Evolutionary conservation across 2,797 vertebrate genomes (phyloP).

Genomic region (Protosalanx chinensis): DNA sequence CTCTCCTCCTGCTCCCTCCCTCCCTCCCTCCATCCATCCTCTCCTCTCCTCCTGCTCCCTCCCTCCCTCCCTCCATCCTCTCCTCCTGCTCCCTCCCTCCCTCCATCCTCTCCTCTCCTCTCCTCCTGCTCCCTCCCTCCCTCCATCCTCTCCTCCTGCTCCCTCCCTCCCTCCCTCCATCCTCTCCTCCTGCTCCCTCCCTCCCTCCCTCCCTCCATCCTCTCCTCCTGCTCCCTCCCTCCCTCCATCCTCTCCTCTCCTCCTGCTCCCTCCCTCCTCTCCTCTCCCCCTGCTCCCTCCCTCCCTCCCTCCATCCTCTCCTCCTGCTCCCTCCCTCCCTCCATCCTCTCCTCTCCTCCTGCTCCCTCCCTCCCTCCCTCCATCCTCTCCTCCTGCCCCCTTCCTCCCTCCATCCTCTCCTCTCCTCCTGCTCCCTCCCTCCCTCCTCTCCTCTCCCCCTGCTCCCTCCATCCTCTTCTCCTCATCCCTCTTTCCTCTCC

Average conservation of each 20-base stretch:
- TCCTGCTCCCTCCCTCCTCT: neutral
- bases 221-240: no score
- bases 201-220: neutral
- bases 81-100: conserved; percentile 7
- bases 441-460: no score
- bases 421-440: conserved; percentile 13
- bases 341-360: conserved; percentile 20
- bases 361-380: conserved; percentile 1
- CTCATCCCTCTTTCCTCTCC: conserved; percentile 15
- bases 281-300: no score
- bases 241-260: neutral
- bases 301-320: no score
- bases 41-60: conserved; percentile 5
- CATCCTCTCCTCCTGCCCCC: neutral
- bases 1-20: no score
- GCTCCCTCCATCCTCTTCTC: conserved; percentile 1
- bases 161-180: no score
- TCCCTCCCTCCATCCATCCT: no score
- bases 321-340: neutral
- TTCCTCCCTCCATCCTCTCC: conserved; percentile 15
- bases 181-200: neutral
- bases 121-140: conserved; percentile 4
- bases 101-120: no score
- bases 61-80: conserved; percentile 3
- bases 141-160: neutral